phyloP scores from a whole-genome alignment of 2,888 invertebrate species.

The Lathronympha strigana region DNA sequence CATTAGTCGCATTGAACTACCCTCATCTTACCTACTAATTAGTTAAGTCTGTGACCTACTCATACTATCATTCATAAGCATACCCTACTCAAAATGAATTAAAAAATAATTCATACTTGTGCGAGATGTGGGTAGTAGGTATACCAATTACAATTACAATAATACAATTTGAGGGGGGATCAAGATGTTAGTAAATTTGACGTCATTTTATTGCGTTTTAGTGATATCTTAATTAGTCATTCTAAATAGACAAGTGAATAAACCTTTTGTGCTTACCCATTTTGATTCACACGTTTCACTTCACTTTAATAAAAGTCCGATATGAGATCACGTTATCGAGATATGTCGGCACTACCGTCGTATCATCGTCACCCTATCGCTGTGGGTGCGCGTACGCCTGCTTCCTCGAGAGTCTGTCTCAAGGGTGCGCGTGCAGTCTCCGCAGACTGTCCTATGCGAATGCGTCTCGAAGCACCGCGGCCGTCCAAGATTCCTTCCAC shows the following conservation, averaged over 20 bases:
- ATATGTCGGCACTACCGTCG: slow-evolving; percentile 66
- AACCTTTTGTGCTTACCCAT: slow-evolving; percentile 68
- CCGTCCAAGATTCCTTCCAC: slow-evolving; percentile 75
- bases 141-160: not conserved
- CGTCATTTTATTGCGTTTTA: too few species aligned
- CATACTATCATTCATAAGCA: not conserved
- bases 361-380: slow-evolving; percentile 74
- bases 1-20: slow-evolving; percentile 1
- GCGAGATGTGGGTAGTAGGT: not conserved
- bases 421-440: slow-evolving; percentile 78
- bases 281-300: slow-evolving; percentile 65
- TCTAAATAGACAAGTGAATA: too few species aligned
- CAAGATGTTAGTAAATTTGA: not conserved
- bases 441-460: slow-evolving; percentile 79
- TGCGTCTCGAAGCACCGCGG: slow-evolving; percentile 66
- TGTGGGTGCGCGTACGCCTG: slow-evolving; percentile 60
- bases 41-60: slow-evolving; percentile 3
- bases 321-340: slow-evolving; percentile 72
- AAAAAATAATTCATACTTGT: not conserved
- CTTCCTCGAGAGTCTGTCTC: slow-evolving; percentile 61
- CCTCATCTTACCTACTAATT: slow-evolving; percentile 8
- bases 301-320: slow-evolving; percentile 69
- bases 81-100: not conserved
- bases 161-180: not conserved
- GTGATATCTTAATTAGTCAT: too few species aligned